Evolutionary conservation across 2,797 vertebrate species (phyloP).

Genomic region (Anguilla marmorata): DNA sequence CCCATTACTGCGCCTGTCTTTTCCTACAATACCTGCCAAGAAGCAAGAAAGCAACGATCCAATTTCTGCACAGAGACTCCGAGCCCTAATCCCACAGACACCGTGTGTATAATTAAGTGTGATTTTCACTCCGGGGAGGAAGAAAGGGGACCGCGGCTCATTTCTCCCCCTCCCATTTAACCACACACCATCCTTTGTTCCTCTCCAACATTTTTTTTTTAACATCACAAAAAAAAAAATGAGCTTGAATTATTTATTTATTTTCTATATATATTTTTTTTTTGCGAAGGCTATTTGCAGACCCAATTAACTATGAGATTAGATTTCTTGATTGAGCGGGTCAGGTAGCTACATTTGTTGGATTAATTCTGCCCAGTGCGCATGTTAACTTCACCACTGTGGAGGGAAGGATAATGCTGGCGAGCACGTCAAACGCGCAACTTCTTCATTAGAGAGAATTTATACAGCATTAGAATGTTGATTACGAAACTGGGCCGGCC

Average conservation of each 20-base stretch:
- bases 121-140: neutral
- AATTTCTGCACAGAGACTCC: neutral
- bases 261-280: neutral
- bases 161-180: neutral
- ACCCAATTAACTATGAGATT: constrained; percentile 10
- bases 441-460: neutral
- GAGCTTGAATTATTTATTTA: neutral
- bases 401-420: neutral
- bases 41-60: neutral
- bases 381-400: neutral
- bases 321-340: constrained; percentile 2
- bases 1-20: neutral
- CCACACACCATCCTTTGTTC: neutral
- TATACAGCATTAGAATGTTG: neutral
- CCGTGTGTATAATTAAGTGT: constrained; percentile 5
- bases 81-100: neutral
- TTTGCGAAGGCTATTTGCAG: neutral
- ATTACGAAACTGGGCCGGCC: neutral
- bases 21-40: neutral
- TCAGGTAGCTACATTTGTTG: neutral
- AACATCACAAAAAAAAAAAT: neutral
- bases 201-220: neutral
- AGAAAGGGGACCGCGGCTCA: neutral
- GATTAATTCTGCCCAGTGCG: neutral
- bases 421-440: neutral